These are phyloP conservation scores for Drosophila ercepeae DNA, from an alignment of 1,140 invertebrate genomes.

Conservation along the genomic window DNA sequence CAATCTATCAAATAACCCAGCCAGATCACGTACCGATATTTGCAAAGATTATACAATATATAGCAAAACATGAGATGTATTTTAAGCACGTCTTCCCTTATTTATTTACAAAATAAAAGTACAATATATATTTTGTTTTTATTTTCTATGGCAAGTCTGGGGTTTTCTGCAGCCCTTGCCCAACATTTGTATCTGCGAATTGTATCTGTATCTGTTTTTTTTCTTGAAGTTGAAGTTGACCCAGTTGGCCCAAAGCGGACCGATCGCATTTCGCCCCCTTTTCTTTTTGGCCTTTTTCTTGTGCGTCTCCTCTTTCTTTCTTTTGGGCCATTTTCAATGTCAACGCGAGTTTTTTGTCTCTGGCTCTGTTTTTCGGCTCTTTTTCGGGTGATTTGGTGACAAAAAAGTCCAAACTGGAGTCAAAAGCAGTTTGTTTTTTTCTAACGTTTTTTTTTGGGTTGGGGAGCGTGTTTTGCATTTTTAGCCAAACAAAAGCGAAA, in stretches of 20 bases:
- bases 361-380: background rate
- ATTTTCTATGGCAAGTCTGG: constrained; percentile 20
- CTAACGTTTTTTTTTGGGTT: constrained; percentile 13
- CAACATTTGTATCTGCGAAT: constrained; percentile 46
- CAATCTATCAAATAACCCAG: constrained; percentile 4
- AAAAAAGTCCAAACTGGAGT: constrained; percentile 61
- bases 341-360: constrained; percentile 43
- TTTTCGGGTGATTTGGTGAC: constrained; percentile 49
- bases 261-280: constrained; percentile 62
- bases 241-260: constrained; percentile 73
- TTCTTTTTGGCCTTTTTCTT: constrained; percentile 7
- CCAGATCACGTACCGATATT: constrained; percentile 33
- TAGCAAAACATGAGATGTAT: constrained; percentile 45
- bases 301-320: constrained; percentile 26
- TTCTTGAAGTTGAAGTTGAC: constrained; percentile 44
- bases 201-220: background rate
- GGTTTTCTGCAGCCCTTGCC: constrained; percentile 63
- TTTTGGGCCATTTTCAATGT: constrained; percentile 67
- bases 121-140: constrained; percentile 1
- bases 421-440: constrained; percentile 25
- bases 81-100: constrained; percentile 61
- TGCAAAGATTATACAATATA: constrained; percentile 43
- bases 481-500: constrained; percentile 25
- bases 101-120: no score
- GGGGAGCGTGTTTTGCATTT: constrained; percentile 64